Conservation (phyloP, 2,888 invertebrate genomes). For the Endotricha flammealis region DNA sequence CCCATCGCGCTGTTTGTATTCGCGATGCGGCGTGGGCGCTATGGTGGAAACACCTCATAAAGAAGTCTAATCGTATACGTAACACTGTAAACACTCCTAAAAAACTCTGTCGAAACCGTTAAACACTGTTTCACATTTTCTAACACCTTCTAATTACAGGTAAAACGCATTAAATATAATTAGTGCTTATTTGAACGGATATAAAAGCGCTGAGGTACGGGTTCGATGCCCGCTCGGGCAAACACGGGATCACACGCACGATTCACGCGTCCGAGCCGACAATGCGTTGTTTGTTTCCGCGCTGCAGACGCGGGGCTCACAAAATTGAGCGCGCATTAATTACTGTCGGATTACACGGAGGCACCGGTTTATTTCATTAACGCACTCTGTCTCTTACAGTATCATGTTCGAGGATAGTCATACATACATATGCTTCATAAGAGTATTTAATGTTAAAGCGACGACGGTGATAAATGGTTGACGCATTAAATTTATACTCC, state of each 20-base stretch:
- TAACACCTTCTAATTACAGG: conserved; percentile 74
- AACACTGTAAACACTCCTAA: conserved; percentile 52
- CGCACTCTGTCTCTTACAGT: conserved; percentile 16
- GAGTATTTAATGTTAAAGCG: not conserved
- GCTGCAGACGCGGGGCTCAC: conserved; percentile 30
- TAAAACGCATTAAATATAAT: conserved; percentile 71
- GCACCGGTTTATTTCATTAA: conserved; percentile 30
- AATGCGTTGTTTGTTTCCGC: conserved; percentile 51
- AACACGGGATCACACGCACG: conserved; percentile 45
- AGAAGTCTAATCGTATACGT: conserved; percentile 53
- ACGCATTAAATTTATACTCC: not conserved
- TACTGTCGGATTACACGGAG: conserved; percentile 35
- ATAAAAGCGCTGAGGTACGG: conserved; percentile 40
- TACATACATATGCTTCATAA: not conserved
- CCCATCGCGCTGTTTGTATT: conserved; percentile 51
- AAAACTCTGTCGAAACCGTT: conserved; percentile 53
- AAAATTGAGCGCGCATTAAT: conserved; percentile 40
- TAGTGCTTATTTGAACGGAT: conserved; percentile 67
- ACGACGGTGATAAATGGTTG: not conserved
- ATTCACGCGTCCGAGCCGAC: conserved; percentile 35
- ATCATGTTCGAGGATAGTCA: not conserved
- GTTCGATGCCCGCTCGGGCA: conserved; percentile 56
- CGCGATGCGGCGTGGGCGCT: conserved; percentile 49
- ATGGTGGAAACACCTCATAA: conserved; percentile 55
- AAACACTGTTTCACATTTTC: conserved; percentile 64